These are phyloP conservation scores for Tipula vernalis DNA, from an alignment of 2,888 invertebrate genomes.

Conservation along the genomic window DNA sequence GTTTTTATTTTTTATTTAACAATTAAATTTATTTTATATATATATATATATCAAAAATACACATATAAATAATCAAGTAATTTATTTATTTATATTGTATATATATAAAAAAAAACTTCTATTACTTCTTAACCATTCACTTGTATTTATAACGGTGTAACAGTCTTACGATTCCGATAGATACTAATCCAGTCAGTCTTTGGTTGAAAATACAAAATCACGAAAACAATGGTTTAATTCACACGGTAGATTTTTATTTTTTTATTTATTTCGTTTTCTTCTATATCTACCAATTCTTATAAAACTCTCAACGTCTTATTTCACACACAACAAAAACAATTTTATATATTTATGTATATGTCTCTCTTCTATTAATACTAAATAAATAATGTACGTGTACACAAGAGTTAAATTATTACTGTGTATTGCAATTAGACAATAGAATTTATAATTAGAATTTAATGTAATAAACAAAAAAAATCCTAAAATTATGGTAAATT, in stretches of 20 bases:
- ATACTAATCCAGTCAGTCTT: constrained; percentile 15
- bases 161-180: constrained; percentile 10
- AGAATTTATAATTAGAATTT: not conserved
- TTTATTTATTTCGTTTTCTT: not conserved
- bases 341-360: not conserved
- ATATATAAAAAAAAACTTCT: not conserved
- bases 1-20: not conserved
- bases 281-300: not conserved
- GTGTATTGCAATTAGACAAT: not conserved
- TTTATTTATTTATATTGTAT: not conserved
- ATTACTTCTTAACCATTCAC: not conserved
- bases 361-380: not conserved
- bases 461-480: not conserved
- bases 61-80: not conserved
- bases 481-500: not conserved
- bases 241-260: not conserved
- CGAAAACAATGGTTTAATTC: constrained; percentile 8
- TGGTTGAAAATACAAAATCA: not conserved
- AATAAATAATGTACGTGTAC: not conserved
- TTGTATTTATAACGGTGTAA: constrained; percentile 7
- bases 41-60: not conserved
- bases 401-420: not conserved
- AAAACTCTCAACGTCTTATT: not conserved
- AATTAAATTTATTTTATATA: not conserved
- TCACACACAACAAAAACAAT: not conserved